A percentile compares a stretch with the other conserved stretches of the same genome.
Conservation (phyloP, 2,113 vertebrate species). For the Maccullochella peelii region DNA sequence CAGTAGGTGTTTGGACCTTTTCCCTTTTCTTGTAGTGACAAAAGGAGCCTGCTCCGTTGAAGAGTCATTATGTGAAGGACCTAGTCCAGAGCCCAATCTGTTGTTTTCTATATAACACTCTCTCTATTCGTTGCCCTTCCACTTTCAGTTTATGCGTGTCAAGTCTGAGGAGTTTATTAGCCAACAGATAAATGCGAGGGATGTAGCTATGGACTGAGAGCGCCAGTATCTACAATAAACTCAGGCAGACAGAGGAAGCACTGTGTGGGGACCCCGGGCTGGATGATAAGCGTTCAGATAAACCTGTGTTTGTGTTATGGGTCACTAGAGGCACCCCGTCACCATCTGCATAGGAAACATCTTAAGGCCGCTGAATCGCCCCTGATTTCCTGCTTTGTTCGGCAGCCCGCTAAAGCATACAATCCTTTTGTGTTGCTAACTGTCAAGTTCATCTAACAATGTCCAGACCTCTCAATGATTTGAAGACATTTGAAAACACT, state of each 20-base stretch:
- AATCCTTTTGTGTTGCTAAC: slow-evolving; percentile 50
- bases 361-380: slow-evolving; percentile 35
- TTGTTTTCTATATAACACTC: not conserved
- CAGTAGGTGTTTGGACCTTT: slow-evolving; percentile 18
- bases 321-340: slow-evolving; percentile 9
- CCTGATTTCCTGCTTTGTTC: slow-evolving; percentile 58
- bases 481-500: slow-evolving; percentile 56
- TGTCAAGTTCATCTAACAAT: slow-evolving; percentile 65
- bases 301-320: slow-evolving; percentile 60
- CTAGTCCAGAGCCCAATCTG: not conserved
- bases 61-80: slow-evolving; percentile 17
- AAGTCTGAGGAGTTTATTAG: slow-evolving; percentile 49
- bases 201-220: slow-evolving; percentile 9
- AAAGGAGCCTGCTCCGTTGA: slow-evolving; percentile 14
- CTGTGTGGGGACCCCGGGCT: slow-evolving; percentile 27
- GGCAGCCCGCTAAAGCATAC: slow-evolving; percentile 37
- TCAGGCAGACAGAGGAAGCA: slow-evolving; percentile 59
- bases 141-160: slow-evolving; percentile 31
- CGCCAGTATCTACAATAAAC: slow-evolving; percentile 49
- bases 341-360: slow-evolving; percentile 56
- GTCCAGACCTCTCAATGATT: slow-evolving; percentile 65
- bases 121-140: not conserved
- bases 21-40: slow-evolving; percentile 26
- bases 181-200: slow-evolving; percentile 50
- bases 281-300: slow-evolving; percentile 63